Base-by-base conservation (phyloP, 35 echinoderm and acorn worm genomes). In the Anneissia japonica region DNA sequence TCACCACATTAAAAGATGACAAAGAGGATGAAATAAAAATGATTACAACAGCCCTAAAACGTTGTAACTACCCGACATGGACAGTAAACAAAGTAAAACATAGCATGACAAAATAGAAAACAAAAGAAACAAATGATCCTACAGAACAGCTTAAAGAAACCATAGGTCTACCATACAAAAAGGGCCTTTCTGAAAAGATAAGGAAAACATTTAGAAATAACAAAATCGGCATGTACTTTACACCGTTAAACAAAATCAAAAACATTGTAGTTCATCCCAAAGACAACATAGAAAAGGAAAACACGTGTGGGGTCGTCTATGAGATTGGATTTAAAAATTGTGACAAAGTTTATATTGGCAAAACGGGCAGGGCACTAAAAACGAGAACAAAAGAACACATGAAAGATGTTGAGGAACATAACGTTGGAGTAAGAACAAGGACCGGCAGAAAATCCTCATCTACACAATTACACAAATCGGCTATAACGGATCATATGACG, bases 21-120 rank as follows among this genome's bases (percentile, higher is more conserved):
- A 88, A 82, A 51, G 36, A 81, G 21, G 38, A 74, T 16, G 87
- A 88, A 78, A 75, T 31, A 4, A 38, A 88, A 7, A 28, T 72
- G 31, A 80, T 88, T 23, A 76, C 46, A 32, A 88, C 19, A 3
- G 12, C 79, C 33, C 30, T 88, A 29, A 88, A 34, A 29, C 39
- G 74, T 26, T 82, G 87, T 74, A 78, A 78, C 36, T 88, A 88
- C 56, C 87, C 87, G 0, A 74, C 33, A 6, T 87, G 75, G 75
- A 64, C 51, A 1, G 26, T 64, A 2, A 64, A 39, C 1, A 85
- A 75, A 76, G 84, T 79, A 35, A 33, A 87, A 32, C 85, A 73
- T 0, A 39, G 79, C 19, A 19, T 64, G 21, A 1, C 7, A 16
- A 11, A 64, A 64, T 1, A 64, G 21, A 6, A 23, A 12, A 23